Evolutionary conservation across 1,140 invertebrate genomes (phyloP), one percentile per base, ranked within the genome.

Genomic region (Tetragonula clypearis): DNA sequence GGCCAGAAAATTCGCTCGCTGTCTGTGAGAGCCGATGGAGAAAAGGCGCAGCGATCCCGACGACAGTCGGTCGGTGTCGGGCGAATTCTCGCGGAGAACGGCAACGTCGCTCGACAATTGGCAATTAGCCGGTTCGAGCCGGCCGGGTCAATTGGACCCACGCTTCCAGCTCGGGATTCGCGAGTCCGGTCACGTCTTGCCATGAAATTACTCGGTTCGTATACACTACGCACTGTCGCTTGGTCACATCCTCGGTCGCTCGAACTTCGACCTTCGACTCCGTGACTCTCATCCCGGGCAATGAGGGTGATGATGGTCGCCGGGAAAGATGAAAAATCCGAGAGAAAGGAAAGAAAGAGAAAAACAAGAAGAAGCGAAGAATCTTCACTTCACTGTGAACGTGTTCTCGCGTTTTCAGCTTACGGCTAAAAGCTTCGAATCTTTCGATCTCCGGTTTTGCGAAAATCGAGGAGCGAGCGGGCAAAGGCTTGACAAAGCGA

Each of bases 31-130:
- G 41, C 41, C 41, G 41, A 49, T 49, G 41, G 41, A 49, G 41
- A 69, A 26, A 68, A 68, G 49, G 19, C 26, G 68, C n/a, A n/a
- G 19, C 56, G 15, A 55, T 35, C 73, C 49, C 49, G 62, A 35
- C 49, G 62, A 35, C 73, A 30, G 68, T 79, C 86, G 88, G 84
- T 88, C 86, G 88, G 84, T 88, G 80, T 62, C 75, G 73, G 58
- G 85, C 85, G 69, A 80, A 80, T 76, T 78, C 71, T 65, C 60
- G 84, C 58, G 66, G 87, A 30, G 73, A 60, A 79, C 35, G 91
- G 91, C 93, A 94, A 93, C 92, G 92, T 93, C 88, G 93, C 90
- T 53, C 91, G 92, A 93, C 93, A 94, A 95, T 94, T 94, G 93
- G 92, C 93, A 95, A 94, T 95, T 95, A 94, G 92, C 90, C 90